Percentiles rank a stretch among this genome's conserved stretches.
These are phyloP conservation scores for Crypturellus tataupa DNA, from an alignment of 2,797 vertebrate genomes.

Conservation along the genomic window DNA sequence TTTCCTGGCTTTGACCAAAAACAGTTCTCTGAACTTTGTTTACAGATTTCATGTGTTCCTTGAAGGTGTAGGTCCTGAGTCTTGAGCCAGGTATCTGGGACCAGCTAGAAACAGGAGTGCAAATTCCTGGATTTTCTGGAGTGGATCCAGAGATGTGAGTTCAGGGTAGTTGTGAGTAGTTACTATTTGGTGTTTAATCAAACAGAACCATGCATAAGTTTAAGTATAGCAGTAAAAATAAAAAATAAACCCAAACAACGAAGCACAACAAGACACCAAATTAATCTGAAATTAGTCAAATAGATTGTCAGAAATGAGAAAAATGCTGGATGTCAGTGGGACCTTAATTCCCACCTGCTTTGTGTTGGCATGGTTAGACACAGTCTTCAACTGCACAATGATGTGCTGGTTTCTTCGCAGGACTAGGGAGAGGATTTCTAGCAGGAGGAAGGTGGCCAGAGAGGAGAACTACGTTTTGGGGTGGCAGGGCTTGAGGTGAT, in stretches of 20 bases:
- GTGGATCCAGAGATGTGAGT: too few species aligned
- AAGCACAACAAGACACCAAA: conserved; percentile 5
- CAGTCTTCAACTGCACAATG: conserved; percentile 3
- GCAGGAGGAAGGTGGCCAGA: not conserved
- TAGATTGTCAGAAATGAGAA: conserved; percentile 45
- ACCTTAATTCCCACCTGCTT: not conserved
- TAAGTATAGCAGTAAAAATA: conserved; percentile 47
- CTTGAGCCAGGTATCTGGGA: not conserved
- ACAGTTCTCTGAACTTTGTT: not conserved
- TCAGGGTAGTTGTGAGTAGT: not conserved
- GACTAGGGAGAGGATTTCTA: not conserved
- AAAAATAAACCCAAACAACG: not conserved
- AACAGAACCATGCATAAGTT: not conserved
- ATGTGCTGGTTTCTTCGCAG: not conserved
- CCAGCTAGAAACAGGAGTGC: not conserved
- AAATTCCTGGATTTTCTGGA: not conserved
- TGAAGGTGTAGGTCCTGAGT: not conserved
- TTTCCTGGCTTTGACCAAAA: not conserved
- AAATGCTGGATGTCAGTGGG: conserved; percentile 28
- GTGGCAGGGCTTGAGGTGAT: accelerated
- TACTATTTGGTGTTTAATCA: conserved; percentile 10
- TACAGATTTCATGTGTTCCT: not conserved
- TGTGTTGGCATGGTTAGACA: accelerated
- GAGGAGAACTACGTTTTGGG: not conserved
- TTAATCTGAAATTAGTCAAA: conserved; percentile 44